Evolutionary conservation across 1,140 invertebrate species (phyloP), one percentile per base, ranked within the genome.

Genomic region (Polyergus mexicanus): DNA sequence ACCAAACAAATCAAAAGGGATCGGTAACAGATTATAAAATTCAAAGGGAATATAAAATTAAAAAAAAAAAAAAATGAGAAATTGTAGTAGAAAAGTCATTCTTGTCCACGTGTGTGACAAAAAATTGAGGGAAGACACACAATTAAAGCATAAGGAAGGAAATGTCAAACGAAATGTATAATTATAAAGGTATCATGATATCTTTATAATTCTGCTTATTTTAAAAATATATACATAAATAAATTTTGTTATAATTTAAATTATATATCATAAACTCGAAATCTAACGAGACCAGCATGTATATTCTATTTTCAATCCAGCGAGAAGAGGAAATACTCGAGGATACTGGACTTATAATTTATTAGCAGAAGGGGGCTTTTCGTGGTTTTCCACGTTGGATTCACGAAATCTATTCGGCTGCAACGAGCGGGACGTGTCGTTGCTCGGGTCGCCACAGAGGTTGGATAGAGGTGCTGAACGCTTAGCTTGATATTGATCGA

Each of bases 401-500:
- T 71, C 78, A 41, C 78, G 38, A 83, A 83, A 83, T 83, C 78
- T 83, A 83, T 83, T 83, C 68, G 78, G 38, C 38, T 83, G 38
- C 68, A 83, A 83, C 54, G 78, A 83, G 78, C 68, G 68, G 78
- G 38, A 83, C 68, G 78, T 83, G 78, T 62, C 78, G 68, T 83
- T 83, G 54, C 68, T 83, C 78, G 78, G 68, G 78, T 83, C 66
- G 68, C 54, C 68, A 83, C 78, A 83, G 66, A 38, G 60, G 66
- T 75, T 58, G 68, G 89, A n/a, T 88, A 86, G 47, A 51, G 89
- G 76, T 77, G 80, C 87, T 91, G 90, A 90, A 87, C 88, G 92
- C 91, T 92, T 92, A 92, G 91, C 90, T 89, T 86, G 91, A 92
- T 93, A 93, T 93, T 93, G 92, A 93, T 93, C 92, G 92, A 93